These are phyloP conservation scores for Athalia circularis DNA, from an alignment of 2,888 invertebrate species.

Conservation along the genomic window DNA sequence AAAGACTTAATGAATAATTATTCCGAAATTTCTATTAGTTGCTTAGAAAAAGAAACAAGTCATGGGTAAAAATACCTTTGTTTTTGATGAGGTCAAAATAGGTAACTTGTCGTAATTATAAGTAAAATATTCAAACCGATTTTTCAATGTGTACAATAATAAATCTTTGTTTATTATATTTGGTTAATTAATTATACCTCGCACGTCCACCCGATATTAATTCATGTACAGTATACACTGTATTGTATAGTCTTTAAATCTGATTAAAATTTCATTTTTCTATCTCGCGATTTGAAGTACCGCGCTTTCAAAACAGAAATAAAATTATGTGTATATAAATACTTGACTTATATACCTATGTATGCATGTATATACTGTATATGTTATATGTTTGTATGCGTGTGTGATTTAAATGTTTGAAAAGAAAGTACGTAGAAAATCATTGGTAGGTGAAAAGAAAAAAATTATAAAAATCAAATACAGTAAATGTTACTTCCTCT, in stretches of 20 bases:
- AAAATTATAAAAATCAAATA: slow-evolving; percentile 10
- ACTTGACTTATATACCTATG: too few species aligned
- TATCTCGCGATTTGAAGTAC: too few species aligned
- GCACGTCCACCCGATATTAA: slow-evolving; percentile 40
- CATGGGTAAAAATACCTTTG: too few species aligned
- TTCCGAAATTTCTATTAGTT: too few species aligned
- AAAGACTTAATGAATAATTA: too few species aligned
- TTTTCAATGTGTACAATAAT: slow-evolving; percentile 11
- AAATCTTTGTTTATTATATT: slow-evolving; percentile 55
- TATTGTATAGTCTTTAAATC: not conserved
- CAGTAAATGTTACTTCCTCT: not conserved
- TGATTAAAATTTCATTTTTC: not conserved
- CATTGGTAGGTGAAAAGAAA: not conserved
- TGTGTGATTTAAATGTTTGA: not conserved
- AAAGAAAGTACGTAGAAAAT: not conserved
- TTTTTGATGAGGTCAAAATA: too few species aligned
- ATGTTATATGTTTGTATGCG: not conserved
- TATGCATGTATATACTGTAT: too few species aligned
- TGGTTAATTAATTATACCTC: slow-evolving; percentile 60
- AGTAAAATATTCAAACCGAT: too few species aligned
- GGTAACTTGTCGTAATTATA: too few species aligned
- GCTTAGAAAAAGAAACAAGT: too few species aligned
- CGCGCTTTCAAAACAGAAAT: too few species aligned
- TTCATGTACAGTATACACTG: slow-evolving; percentile 25
- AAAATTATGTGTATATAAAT: too few species aligned